Base-by-base conservation (phyloP, 2,888 invertebrate species). In the Lycophotia porphyrea region DNA sequence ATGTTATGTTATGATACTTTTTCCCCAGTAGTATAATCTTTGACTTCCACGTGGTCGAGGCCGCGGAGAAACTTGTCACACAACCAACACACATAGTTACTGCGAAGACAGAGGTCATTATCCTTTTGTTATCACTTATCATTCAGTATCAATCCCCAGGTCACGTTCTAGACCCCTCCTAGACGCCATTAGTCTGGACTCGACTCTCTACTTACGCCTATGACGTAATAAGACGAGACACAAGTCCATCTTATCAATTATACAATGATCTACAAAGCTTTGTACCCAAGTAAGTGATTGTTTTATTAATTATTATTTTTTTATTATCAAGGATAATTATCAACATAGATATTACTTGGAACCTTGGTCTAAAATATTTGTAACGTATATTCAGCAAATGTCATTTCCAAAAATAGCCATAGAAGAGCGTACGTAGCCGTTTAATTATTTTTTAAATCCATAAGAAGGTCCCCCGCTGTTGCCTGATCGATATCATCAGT, bases 161-260 rank as follows among this genome's bases (percentile, higher is more conserved):
- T 78, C 78, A 74, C 52, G 66, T 66, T 44, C 47, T 21, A 65
- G 65, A 80, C 66, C 78, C 47, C 81, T 61, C 52, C 60, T 74
- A 78, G 81, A 66, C 81, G 81, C 15, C 24, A 42, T 24, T 49
- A 34, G 78, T 73, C 75, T 55, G 65, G 71, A 52, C 78, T 55
- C 44, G 36, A 47, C 36, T 13, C 7, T 74, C 21, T 66, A 52
- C 74, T 42, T 42, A 75, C 24, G 47, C 5, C 15, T 0, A 36
- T 78, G 74, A 81, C 78, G 74, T 78, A 66, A 74, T 21, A 5
- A 49, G 27, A 27, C 24, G 34, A 60, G 39, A 60, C 5, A 21
- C n/a, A 13, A 27, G 47, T 21, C 11, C 15, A 47, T 49, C 47
- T 27, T 64, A 42, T 49, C 31, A 27, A 60, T 58, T 9, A 9